A percentile compares a stretch with the other conserved stretches of the same genome.
Conservation (phyloP, 1,140 invertebrate genomes). For the Melipona quadrifasciata region DNA sequence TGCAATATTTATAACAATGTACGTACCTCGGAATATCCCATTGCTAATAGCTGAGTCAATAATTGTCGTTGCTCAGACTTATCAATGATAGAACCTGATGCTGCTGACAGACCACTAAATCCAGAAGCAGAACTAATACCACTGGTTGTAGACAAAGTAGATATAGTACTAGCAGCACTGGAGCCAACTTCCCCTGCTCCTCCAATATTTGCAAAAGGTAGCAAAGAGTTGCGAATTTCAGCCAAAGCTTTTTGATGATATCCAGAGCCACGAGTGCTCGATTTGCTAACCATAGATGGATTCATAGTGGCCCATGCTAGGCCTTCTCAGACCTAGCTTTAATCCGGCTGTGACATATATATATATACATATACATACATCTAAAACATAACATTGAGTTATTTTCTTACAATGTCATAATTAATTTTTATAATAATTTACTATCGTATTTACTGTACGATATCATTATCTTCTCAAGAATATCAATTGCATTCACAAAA, state of each 20-base stretch:
- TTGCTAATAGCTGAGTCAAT: conserved; percentile 83
- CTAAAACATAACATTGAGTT: conserved; percentile 54
- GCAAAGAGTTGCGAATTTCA: conserved; percentile 92
- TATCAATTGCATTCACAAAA: not conserved
- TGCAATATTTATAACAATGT: not conserved
- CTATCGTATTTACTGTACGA: not conserved
- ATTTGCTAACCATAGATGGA: conserved; percentile 84
- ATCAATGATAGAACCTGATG: conserved; percentile 78
- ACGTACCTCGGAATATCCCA: conserved; percentile 86
- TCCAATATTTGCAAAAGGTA: conserved; percentile 91
- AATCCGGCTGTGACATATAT: conserved; percentile 82
- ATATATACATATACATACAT: conserved; percentile 62
- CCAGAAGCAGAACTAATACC: conserved; percentile 86
- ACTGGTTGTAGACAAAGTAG: conserved; percentile 85
- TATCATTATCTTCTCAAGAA: not conserved
- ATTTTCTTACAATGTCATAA: not conserved
- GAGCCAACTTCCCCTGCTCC: conserved; percentile 84
- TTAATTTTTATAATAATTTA: not conserved
- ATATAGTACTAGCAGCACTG: conserved; percentile 89
- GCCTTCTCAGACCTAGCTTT: conserved; percentile 81
- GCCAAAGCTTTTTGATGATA: conserved; percentile 94
- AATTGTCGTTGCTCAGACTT: conserved; percentile 82
- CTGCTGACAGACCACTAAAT: conserved; percentile 84
- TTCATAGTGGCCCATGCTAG: conserved; percentile 90
- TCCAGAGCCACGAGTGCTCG: conserved; percentile 89